Evolutionary conservation across 2,888 invertebrate species (phyloP).

Genomic region (Heliconius ethilla): DNA sequence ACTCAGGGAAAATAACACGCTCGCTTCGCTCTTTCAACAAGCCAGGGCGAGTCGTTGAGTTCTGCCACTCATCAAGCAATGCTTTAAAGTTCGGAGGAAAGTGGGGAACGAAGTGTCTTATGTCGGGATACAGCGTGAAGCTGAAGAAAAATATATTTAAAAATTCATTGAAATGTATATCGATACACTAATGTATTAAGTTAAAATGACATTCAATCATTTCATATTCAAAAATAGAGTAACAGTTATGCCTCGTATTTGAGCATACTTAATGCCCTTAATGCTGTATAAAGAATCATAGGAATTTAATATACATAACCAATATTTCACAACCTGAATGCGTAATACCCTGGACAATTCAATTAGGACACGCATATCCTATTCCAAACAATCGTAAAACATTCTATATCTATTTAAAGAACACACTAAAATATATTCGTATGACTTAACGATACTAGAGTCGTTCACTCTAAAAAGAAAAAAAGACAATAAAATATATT

Average conservation of each 20-base stretch:
- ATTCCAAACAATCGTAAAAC: conserved; percentile 55
- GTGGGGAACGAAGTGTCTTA: no score
- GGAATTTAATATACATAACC: conserved; percentile 46
- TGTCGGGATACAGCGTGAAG: no score
- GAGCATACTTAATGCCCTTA: neutral
- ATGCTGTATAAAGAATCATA: conserved; percentile 25
- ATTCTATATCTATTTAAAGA: conserved; percentile 14
- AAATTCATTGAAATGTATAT: neutral
- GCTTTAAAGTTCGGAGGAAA: no score
- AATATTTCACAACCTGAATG: conserved; percentile 46
- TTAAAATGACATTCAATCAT: neutral
- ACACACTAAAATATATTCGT: neutral
- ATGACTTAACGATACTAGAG: neutral
- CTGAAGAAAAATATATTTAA: neutral
- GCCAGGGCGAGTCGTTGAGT: no score
- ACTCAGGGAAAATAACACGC: no score
- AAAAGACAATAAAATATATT: neutral
- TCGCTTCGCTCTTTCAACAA: no score
- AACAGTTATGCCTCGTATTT: neutral
- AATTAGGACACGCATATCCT: conserved; percentile 53
- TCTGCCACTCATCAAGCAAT: no score
- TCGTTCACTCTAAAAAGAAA: neutral
- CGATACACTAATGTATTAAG: neutral
- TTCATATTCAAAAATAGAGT: neutral
- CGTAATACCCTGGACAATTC: conserved; percentile 53